Evolutionary conservation across 2,888 invertebrate genomes (phyloP), one percentile per base, ranked within the genome.

Genomic region (Drosophila kanekoi): DNA sequence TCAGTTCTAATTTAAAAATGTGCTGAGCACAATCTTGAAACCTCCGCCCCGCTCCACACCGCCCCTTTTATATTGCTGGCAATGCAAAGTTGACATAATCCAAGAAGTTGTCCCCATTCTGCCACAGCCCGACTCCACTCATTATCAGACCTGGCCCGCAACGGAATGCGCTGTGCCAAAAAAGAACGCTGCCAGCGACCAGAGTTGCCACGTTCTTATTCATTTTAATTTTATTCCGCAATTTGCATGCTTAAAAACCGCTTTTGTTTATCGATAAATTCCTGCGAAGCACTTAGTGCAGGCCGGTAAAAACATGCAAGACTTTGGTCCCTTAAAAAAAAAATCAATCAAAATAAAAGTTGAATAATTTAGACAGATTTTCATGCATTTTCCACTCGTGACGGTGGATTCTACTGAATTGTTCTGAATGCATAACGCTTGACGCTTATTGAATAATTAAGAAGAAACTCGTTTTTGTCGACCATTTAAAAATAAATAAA

Each of bases 51-150:
- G 9, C 14, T 14, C 14, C 13, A 28, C 8, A 28, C 10, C 14
- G 4, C 4, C 32, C 16, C 32, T 4, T n/a, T 16, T 23, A 3
- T 41, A n/a, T 56, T 52, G 35, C 59, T 58, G 51, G 28, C 68
- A 74, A 58, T 77, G 77, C 74, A 57, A 65, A 71, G 71, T 71
- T 74, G 77, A 71, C 73, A 76, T 64, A 63, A 70, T 73, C 56
- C 58, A 52, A 44, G 60, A 38, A 52, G 43, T 76, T 69, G 45
- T 63, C 35, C 38, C 49, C 56, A 16, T 51, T 43, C 32, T 14
- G 53, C 18, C 47, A n/a, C 40, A 14, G 16, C 52, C 10, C 28
- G 14, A 40, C 52, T 35, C n/a, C 44, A 40, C 62, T 72, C 61
- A 77, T 77, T 71, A 77, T 76, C 73, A 63, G 56, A 43, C 47